Evolutionary conservation across 2,797 vertebrate species (phyloP).

Genomic region (Halcyon smyrnensis): DNA sequence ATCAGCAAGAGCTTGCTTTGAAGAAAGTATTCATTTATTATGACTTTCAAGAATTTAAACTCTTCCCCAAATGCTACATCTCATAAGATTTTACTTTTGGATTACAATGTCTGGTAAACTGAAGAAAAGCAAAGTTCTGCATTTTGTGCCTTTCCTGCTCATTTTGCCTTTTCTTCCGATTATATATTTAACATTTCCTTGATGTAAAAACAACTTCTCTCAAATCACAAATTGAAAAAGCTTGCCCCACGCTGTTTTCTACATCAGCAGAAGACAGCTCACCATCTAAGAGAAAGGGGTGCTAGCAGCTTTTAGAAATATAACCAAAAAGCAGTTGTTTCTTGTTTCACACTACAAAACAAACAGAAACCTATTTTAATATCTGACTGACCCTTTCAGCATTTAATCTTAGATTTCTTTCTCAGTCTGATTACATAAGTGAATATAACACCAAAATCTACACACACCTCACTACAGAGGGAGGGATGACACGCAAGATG

Average conservation of each 20-base stretch:
- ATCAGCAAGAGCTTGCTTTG: background rate
- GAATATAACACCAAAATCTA: background rate
- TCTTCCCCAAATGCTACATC: background rate
- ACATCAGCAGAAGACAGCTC: background rate
- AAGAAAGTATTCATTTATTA: background rate
- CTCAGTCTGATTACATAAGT: background rate
- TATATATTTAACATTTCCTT: background rate
- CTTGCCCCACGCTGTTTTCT: background rate
- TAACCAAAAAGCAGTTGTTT: accelerated
- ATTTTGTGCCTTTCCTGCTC: background rate
- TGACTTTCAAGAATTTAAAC: background rate
- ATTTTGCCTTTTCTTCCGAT: background rate
- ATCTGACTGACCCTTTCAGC: background rate
- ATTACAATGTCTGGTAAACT: background rate
- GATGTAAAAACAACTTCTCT: background rate
- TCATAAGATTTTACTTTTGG: background rate
- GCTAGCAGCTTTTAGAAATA: background rate
- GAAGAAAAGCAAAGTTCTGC: background rate
- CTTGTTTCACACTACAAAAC: background rate
- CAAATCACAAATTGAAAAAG: background rate
- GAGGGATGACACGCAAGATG: background rate
- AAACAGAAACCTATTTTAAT: background rate
- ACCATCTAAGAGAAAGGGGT: background rate
- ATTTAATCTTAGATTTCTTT: background rate
- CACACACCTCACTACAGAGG: background rate